These are phyloP conservation scores for Morus bassanus DNA, from an alignment of 2,797 vertebrate species.

Conservation along the genomic window DNA sequence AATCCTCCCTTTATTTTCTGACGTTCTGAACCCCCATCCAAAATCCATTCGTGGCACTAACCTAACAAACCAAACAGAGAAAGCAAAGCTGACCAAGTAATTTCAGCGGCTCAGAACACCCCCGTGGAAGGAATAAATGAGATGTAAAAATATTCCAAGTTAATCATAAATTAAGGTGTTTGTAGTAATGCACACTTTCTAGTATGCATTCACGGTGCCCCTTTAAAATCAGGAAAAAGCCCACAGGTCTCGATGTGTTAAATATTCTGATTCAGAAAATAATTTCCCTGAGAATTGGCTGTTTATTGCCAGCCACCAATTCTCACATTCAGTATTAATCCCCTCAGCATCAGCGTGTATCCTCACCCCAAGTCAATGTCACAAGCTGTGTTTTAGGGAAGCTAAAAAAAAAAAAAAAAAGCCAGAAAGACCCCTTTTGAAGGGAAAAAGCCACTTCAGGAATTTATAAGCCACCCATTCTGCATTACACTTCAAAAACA, in stretches of 20 bases:
- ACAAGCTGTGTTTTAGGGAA: not conserved
- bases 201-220: not conserved
- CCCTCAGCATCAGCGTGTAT: not conserved
- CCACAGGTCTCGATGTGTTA: constrained; percentile 1
- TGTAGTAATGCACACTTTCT: constrained; percentile 10
- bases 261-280: constrained; percentile 17
- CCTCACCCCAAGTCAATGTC: not conserved
- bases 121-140: not conserved
- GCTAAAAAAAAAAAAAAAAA: not conserved
- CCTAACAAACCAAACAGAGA: not conserved
- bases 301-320: not conserved
- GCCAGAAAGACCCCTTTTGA: not conserved
- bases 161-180: constrained; percentile 34
- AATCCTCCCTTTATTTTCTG: not conserved
- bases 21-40: not conserved
- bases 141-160: constrained; percentile 51
- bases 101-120: not conserved
- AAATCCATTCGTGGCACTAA: not conserved
- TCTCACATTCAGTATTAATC: not conserved
- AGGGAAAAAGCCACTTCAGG: not conserved
- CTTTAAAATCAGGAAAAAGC: constrained; percentile 21
- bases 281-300: not conserved
- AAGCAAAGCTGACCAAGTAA: not conserved
- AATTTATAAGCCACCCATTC: not conserved
- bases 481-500: not conserved